A percentile compares a stretch with the other conserved stretches of the same genome.
phyloP scores from a whole-genome alignment of 1,140 invertebrate species.

The Pogonomyrmex barbatus region DNA sequence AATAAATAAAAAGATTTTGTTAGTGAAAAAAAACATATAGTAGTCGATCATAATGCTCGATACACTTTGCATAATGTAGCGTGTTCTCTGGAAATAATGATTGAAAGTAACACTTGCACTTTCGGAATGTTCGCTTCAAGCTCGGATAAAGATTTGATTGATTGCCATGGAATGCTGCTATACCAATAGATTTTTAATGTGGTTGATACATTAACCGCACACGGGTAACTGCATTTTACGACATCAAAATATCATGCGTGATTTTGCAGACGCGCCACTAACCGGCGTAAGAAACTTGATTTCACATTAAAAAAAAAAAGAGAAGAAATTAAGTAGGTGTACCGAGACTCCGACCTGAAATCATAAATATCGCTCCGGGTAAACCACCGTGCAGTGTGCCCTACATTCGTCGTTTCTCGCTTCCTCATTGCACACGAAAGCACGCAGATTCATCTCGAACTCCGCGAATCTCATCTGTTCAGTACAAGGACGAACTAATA shows the following conservation, averaged over 20 bases:
- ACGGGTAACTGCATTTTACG: conserved; percentile 3
- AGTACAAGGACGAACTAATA: neutral
- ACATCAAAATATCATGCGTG: conserved; percentile 31
- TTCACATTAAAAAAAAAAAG: conserved; percentile 63
- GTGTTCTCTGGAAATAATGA: neutral
- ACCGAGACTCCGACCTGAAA: conserved; percentile 56
- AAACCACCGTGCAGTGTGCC: conserved; percentile 59
- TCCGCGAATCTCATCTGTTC: neutral
- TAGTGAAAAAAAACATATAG: neutral
- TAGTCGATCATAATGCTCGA: too few relatives aligned
- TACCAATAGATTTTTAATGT: conserved; percentile 43
- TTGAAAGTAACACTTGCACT: conserved; percentile 24
- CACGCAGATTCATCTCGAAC: conserved; percentile 24
- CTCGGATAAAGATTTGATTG: conserved; percentile 24
- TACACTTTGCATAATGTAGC: neutral
- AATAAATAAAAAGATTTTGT: neutral
- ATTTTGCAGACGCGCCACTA: conserved; percentile 21
- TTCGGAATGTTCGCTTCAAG: conserved; percentile 11
- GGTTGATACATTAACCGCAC: conserved; percentile 4
- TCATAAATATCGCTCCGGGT: conserved; percentile 61
- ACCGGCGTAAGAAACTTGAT: conserved; percentile 58
- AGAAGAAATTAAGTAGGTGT: conserved; percentile 40
- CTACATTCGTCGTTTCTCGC: conserved; percentile 51
- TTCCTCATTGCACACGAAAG: conserved; percentile 33
- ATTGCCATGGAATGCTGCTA: neutral